A percentile compares a stretch with the other conserved stretches of the same genome.
These are phyloP conservation scores for Steatocranus sp. DNA, from an alignment of 2,797 vertebrate genomes.

Conservation along the genomic window DNA sequence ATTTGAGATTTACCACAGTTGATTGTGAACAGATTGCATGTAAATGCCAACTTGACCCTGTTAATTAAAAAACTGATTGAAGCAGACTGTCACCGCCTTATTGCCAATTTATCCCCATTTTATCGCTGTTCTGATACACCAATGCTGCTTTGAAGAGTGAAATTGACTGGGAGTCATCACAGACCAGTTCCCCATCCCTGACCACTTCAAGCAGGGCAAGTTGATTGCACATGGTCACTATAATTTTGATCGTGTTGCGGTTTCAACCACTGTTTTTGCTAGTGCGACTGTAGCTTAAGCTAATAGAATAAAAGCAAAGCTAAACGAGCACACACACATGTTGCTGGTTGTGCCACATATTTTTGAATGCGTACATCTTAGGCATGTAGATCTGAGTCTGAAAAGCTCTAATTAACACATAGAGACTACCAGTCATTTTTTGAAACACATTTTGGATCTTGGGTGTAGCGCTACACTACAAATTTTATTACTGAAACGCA, in stretches of 20 bases:
- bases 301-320: not conserved
- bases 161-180: accelerated
- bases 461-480: not conserved
- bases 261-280: not conserved
- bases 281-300: not conserved
- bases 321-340: accelerated
- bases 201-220: not conserved
- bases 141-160: not conserved
- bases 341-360: not conserved
- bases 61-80: not conserved
- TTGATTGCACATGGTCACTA: not conserved
- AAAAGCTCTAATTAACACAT: not conserved
- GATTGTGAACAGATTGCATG: not conserved
- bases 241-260: not conserved
- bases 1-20: not conserved
- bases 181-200: not conserved
- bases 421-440: accelerated
- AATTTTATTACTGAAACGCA: not conserved
- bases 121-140: not conserved
- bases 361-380: not conserved
- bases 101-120: not conserved
- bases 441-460: not conserved
- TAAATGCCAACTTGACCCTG: not conserved
- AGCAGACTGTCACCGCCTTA: not conserved
- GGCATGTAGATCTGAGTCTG: not conserved